These are phyloP conservation scores for Cynopterus sphinx DNA, from an alignment of 2,797 vertebrate genomes.

Conservation along the genomic window DNA sequence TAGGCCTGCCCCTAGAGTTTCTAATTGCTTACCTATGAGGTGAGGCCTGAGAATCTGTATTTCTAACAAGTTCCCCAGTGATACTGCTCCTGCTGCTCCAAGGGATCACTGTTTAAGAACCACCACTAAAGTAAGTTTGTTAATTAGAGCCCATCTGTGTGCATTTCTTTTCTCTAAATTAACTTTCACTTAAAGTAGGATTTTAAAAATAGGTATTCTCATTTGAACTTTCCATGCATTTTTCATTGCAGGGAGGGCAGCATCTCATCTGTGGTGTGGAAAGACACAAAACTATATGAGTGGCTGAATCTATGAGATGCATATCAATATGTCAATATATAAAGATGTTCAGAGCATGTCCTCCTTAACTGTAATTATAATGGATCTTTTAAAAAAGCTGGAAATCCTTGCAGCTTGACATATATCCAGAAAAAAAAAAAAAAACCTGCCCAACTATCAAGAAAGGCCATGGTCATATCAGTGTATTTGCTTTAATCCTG, in stretches of 20 bases:
- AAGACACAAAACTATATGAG: not conserved
- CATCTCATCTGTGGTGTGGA: not conserved
- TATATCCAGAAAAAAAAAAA: not conserved
- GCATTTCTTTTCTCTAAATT: not conserved
- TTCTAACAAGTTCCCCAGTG: not conserved
- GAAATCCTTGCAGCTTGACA: not conserved
- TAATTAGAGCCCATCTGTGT: not conserved
- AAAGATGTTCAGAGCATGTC: not conserved
- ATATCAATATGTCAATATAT: not conserved
- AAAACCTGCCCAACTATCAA: not conserved
- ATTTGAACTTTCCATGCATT: not conserved
- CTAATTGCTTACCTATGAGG: not conserved
- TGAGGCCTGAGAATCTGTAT: not conserved
- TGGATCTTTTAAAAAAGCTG: not conserved
- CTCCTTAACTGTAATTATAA: not conserved
- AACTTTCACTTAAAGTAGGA: not conserved
- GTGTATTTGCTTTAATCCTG: not conserved
- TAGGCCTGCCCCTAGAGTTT: not conserved
- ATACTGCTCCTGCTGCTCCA: not conserved
- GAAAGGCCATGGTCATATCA: not conserved
- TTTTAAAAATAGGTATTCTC: not conserved
- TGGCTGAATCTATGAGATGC: not conserved
- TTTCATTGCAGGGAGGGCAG: not conserved
- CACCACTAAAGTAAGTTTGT: not conserved
- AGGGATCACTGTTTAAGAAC: not conserved